Evolutionary conservation across 64 coral and sea anemone genomes (phyloP).

Genomic region (Platygyra sinensis): DNA sequence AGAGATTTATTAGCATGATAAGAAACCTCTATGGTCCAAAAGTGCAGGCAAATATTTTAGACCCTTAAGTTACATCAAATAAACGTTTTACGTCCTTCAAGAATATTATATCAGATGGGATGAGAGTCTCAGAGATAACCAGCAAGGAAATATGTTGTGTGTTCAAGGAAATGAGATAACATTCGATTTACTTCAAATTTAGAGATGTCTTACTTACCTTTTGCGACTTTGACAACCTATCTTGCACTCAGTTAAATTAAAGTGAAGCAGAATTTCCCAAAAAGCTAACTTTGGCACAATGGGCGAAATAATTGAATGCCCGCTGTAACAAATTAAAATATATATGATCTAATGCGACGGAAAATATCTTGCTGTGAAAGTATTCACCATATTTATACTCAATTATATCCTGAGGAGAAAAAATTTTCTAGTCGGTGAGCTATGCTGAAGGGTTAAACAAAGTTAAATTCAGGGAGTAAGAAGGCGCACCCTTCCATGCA

Average conservation of each 20-base stretch:
- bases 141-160: background rate
- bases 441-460: background rate
- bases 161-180: background rate
- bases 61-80: background rate
- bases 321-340: conserved; percentile 44
- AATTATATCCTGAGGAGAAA: conserved; percentile 26
- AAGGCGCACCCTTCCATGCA: background rate
- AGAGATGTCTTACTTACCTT: conserved; percentile 23
- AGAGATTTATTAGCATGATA: background rate
- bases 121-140: background rate
- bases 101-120: background rate
- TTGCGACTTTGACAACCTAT: too few relatives aligned
- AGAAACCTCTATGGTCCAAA: background rate
- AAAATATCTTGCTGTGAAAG: conserved; percentile 52
- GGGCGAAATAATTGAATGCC: conserved; percentile 37
- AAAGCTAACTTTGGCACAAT: conserved; percentile 12
- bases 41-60: background rate
- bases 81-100: background rate
- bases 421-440: background rate
- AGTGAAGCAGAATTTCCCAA: background rate
- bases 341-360: conserved; percentile 31
- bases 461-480: background rate
- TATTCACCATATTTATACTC: conserved; percentile 44
- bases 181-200: background rate
- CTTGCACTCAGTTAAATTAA: background rate